These are phyloP conservation scores for Hipparchia semele DNA, from an alignment of 2,888 invertebrate species.

Conservation along the genomic window DNA sequence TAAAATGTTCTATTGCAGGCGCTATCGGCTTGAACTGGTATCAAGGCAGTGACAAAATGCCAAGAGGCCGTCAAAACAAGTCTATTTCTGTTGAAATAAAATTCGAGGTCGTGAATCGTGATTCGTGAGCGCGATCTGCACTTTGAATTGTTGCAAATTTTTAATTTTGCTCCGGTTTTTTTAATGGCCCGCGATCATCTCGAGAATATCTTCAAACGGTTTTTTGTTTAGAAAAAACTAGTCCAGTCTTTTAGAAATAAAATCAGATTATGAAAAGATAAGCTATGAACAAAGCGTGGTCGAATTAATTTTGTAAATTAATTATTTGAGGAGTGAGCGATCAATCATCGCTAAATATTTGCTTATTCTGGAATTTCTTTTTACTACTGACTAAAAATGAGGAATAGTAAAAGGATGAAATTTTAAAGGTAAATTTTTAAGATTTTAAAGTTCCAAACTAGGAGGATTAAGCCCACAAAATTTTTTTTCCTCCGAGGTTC, in stretches of 20 bases:
- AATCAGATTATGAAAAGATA: not conserved
- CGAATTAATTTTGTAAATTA: not conserved
- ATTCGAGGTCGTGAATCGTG: constrained; percentile 56
- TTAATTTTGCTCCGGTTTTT: constrained; percentile 20
- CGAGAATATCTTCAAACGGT: not conserved
- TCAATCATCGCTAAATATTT: no score
- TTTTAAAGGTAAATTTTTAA: no score
- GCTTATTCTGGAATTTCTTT: no score
- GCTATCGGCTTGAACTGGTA: constrained; percentile 33
- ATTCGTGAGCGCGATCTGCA: constrained; percentile 47
- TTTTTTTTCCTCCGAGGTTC: no score
- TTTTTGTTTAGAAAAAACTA: not conserved
- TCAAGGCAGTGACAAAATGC: constrained; percentile 46
- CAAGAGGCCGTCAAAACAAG: constrained; percentile 57
- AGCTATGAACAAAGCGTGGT: not conserved
- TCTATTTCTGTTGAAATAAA: constrained; percentile 58
- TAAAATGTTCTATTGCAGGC: constrained; percentile 26
- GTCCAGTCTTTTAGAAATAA: constrained; percentile 1
- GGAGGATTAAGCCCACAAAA: no score
- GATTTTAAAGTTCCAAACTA: no score
- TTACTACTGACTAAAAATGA: no score
- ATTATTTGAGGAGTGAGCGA: no score
- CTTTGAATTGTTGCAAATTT: constrained; percentile 44
- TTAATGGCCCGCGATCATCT: constrained; percentile 3
- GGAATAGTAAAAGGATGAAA: no score